Evolutionary conservation across 2,113 vertebrate species (phyloP).

Genomic region (Bombycilla garrulus): DNA sequence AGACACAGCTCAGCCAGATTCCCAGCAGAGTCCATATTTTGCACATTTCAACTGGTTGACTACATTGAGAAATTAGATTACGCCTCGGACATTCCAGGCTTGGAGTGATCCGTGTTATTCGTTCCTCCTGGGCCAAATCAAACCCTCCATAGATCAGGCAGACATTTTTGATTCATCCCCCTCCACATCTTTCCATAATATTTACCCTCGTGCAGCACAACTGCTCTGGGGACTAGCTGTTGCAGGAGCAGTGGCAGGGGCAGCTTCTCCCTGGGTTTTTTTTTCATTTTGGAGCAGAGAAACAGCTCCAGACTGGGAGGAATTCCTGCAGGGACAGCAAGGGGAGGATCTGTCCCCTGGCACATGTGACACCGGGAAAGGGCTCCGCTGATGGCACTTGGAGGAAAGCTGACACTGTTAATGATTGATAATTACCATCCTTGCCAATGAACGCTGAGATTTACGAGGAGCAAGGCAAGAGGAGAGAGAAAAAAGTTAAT

Average conservation of each 20-base stretch:
- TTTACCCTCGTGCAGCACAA: not conserved
- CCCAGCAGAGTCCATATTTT: constrained; percentile 43
- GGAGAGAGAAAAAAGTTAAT: constrained; percentile 42
- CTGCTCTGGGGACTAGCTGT: not conserved
- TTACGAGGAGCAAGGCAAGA: not conserved
- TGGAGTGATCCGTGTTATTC: not conserved
- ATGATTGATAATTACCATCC: constrained; percentile 7
- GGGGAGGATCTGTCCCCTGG: not conserved
- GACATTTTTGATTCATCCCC: constrained; percentile 16
- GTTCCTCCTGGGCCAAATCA: constrained; percentile 33
- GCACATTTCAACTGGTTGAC: constrained; percentile 37
- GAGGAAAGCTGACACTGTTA: not conserved
- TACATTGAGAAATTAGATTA: constrained; percentile 52
- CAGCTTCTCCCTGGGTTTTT: not conserved
- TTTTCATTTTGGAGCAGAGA: accelerated
- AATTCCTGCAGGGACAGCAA: not conserved
- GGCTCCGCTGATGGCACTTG: not conserved
- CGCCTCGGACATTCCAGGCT: constrained; percentile 14
- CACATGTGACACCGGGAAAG: not conserved
- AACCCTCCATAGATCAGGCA: not conserved
- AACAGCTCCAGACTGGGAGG: not conserved
- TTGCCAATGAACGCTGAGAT: not conserved
- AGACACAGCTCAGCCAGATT: constrained; percentile 35
- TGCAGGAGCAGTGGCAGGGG: not conserved
- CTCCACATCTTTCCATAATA: not conserved